Evolutionary conservation across 2,797 vertebrate species (phyloP).

Genomic region (Pyrocephalus nanus): DNA sequence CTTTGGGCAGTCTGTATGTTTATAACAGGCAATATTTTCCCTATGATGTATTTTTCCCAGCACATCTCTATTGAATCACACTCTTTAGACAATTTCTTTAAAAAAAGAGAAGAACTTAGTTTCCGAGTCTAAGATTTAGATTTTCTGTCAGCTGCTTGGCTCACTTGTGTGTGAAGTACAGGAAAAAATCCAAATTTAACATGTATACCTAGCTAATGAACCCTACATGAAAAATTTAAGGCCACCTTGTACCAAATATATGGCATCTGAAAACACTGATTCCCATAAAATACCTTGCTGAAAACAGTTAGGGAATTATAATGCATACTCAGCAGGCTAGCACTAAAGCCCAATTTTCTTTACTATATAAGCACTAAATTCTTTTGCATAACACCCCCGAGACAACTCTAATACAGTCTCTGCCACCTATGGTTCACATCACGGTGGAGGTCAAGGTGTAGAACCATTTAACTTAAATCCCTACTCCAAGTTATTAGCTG

Average conservation of each 20-base stretch:
- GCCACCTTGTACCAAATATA: background rate
- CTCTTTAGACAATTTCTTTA: background rate
- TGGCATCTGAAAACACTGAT: background rate
- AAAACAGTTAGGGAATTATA: constrained; percentile 54
- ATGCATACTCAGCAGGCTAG: background rate
- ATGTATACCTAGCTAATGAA: constrained; percentile 43
- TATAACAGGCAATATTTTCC: constrained; percentile 39
- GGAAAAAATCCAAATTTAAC: constrained; percentile 19
- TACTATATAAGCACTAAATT: constrained; percentile 33
- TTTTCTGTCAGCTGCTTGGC: constrained; percentile 37
- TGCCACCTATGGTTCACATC: constrained; percentile 54
- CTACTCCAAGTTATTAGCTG: constrained; percentile 43
- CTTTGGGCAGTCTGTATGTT: constrained; percentile 18
- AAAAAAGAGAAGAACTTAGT: background rate
- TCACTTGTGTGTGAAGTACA: background rate
- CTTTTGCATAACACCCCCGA: constrained; percentile 63
- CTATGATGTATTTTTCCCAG: background rate
- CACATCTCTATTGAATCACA: constrained; percentile 23
- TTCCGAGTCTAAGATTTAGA: constrained; percentile 21
- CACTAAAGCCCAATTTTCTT: constrained; percentile 39
- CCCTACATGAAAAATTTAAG: constrained; percentile 42
- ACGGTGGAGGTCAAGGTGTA: constrained; percentile 63
- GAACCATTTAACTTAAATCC: constrained; percentile 62
- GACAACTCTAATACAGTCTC: constrained; percentile 37
- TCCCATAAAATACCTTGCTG: constrained; percentile 37